Percentiles rank a stretch among this genome's conserved stretches.
phyloP scores from a whole-genome alignment of 1,140 invertebrate genomes.

The Cotesia glomerata region DNA sequence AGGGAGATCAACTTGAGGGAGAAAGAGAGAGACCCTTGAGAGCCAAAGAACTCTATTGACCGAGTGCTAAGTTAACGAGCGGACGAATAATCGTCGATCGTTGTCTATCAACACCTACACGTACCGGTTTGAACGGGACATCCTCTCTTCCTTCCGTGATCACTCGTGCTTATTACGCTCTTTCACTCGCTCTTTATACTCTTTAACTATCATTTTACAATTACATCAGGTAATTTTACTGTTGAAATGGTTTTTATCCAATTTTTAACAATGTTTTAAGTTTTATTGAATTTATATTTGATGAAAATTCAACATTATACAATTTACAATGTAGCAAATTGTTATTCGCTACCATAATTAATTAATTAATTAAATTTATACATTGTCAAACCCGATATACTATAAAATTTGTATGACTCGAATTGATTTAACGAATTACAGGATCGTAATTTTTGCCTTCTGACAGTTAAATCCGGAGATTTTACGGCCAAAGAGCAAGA shows the following conservation, averaged over 20 bases:
- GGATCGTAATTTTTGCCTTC: conserved; percentile 11
- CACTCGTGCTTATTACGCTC: conserved; percentile 35
- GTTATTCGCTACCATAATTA: too few species aligned
- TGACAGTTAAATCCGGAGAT: conserved; percentile 5
- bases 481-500: conserved; percentile 11
- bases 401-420: too few species aligned
- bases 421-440: conserved; percentile 14
- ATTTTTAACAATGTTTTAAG: too few species aligned
- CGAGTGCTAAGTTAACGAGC: conserved; percentile 30
- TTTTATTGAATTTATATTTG: too few species aligned
- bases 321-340: too few species aligned
- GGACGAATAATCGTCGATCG: conserved; percentile 18
- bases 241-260: too few species aligned
- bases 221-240: too few species aligned
- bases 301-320: too few species aligned
- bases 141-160: conserved; percentile 48
- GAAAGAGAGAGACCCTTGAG: background rate
- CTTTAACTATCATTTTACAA: too few species aligned
- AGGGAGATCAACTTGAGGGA: background rate
- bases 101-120: conserved; percentile 29
- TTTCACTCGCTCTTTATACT: too few species aligned
- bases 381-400: too few species aligned
- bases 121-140: conserved; percentile 44
- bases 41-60: conserved; percentile 36
- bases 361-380: too few species aligned